Evolutionary conservation across 2,888 invertebrate species (phyloP).

Genomic region (Fabriciana adippe): DNA sequence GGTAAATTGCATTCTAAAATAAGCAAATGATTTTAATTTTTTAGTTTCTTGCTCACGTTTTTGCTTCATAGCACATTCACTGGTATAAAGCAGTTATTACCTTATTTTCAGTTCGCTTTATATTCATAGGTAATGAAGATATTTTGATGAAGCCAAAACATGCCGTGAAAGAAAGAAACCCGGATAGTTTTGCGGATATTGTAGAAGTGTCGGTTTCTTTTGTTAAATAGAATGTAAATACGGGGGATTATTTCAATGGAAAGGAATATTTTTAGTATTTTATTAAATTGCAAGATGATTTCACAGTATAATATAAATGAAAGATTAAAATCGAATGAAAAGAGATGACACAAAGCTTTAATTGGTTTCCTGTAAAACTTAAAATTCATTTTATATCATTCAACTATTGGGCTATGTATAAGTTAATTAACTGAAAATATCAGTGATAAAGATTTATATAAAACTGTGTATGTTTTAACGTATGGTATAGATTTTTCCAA

Average conservation of each 20-base stretch:
- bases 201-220: neutral
- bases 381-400: too few relatives aligned
- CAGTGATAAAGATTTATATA: too few relatives aligned
- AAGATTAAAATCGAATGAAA: too few relatives aligned
- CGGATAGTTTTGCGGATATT: neutral
- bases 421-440: too few relatives aligned
- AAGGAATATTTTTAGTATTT: neutral
- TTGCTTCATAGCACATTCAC: slow-evolving; percentile 10
- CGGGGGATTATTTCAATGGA: neutral
- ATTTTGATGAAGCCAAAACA: slow-evolving; percentile 30
- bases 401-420: too few relatives aligned
- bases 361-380: too few relatives aligned
- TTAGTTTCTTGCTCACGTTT: slow-evolving; percentile 9
- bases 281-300: neutral
- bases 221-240: neutral
- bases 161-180: slow-evolving; percentile 23
- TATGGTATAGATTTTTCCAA: too few relatives aligned
- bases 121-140: slow-evolving; percentile 32
- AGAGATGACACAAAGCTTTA: too few relatives aligned
- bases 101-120: slow-evolving; percentile 27
- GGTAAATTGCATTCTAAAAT: slow-evolving; percentile 6
- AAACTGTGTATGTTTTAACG: too few relatives aligned
- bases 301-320: too few relatives aligned
- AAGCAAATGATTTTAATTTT: neutral
- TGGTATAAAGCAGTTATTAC: slow-evolving; percentile 11